Conservation (phyloP, 2,113 vertebrate genomes). For the Struthio camelus region DNA sequence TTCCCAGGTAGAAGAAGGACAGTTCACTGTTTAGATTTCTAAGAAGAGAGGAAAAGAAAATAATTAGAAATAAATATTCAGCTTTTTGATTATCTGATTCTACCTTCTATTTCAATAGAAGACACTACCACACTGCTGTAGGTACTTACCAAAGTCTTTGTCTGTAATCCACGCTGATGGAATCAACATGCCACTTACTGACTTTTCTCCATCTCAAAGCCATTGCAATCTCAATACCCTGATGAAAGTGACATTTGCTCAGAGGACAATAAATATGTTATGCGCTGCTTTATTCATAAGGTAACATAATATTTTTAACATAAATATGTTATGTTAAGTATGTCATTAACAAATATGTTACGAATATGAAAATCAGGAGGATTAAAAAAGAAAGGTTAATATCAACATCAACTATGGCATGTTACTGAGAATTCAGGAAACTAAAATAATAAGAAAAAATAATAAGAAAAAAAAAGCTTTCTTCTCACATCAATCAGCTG, state of each 20-base stretch:
- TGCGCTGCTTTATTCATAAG: too few species aligned
- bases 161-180: background rate
- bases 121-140: background rate
- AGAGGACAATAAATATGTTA: background rate
- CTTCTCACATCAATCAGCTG: background rate
- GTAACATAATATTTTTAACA: too few species aligned
- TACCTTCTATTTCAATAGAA: background rate
- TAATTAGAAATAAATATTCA: background rate
- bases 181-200: background rate
- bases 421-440: background rate
- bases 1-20: background rate
- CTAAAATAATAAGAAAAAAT: background rate
- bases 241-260: constrained; percentile 43
- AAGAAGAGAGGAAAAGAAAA: background rate
- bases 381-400: background rate
- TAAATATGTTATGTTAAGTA: too few species aligned
- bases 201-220: background rate
- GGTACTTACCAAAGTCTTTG: background rate
- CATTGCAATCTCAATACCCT: background rate
- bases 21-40: background rate
- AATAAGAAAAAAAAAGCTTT: background rate
- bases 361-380: background rate
- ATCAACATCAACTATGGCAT: background rate
- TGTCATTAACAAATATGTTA: background rate
- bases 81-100: background rate